Base-by-base conservation (phyloP, 2,113 vertebrate genomes). In the Sceloporus undulatus region DNA sequence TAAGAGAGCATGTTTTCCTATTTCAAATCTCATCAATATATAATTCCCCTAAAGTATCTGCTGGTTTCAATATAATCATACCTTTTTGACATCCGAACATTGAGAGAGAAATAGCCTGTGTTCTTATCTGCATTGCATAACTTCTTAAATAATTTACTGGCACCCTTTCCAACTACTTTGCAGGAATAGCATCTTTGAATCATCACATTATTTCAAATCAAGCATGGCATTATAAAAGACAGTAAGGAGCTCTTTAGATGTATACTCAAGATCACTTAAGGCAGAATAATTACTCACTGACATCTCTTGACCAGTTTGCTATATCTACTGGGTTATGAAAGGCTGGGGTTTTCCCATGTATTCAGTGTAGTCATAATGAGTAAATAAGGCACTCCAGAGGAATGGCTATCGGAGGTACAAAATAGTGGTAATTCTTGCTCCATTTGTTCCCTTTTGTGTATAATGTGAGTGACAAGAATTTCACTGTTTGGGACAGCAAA, bases 11-110 rank as follows among this genome's bases (percentile, higher is more conserved):
- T 91, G 87, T 0, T 90, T 92, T 87, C 89, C 42, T 77, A 83
- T 66, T 83, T 88, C 90, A 1, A 56, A 68, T 94, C 92, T 91
- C 76, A 52, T 93, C 92, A 93, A 89, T 90, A 84, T 25, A 18
- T 80, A 0, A 0, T 70, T 91, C 75, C 92, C 85, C 87, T 80
- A 75, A 85, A 86, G 79, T 82, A 87, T 52, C 78, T 92, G 10
- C 65, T 88, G 56, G 5, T 86, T 88, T 92, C 92, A 82, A 75
- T 76, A 52, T 87, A 80, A 90, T 91, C 85, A 42, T 81, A 34
- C 91, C 76, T 19, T 86, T 92, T 29, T 87, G 80, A 87, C 84
- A 21, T 83, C 38, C 23, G 79, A 92, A 54, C 74, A 65, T 4
- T 66, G 0, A 0, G 0, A 68, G 42, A 87, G 29, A 88, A 18